Conservation (phyloP, 2,113 vertebrate genomes). For the Ia io region DNA sequence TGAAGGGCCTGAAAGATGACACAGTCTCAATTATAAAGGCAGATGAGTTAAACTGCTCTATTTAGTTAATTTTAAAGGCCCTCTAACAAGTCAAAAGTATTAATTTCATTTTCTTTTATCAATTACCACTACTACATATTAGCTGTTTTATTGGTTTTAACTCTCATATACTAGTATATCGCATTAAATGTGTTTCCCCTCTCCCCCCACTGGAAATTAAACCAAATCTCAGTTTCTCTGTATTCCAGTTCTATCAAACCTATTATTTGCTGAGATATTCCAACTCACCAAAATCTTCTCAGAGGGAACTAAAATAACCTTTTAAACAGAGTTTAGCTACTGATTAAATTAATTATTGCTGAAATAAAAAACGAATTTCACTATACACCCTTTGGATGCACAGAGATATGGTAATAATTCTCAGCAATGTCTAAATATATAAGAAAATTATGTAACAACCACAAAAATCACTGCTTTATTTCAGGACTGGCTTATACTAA, state of each 20-base stretch:
- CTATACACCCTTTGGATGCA: background rate
- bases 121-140: background rate
- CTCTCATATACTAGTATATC: background rate
- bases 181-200: background rate
- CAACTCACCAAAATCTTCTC: background rate
- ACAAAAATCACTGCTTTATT: background rate
- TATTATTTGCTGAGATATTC: background rate
- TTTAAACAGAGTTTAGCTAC: background rate
- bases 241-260: background rate
- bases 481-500: background rate
- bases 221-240: background rate
- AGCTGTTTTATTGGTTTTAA: background rate
- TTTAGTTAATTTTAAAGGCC: background rate
- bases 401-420: background rate
- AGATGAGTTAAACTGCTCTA: background rate
- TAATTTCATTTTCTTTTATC: conserved; percentile 18
- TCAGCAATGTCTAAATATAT: background rate
- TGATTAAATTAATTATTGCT: background rate
- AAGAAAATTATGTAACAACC: background rate
- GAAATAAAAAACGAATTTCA: conserved; percentile 37
- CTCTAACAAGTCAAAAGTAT: conserved; percentile 20
- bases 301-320: background rate
- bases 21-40: conserved; percentile 11
- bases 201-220: background rate
- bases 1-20: background rate